Evolutionary conservation across 2,113 vertebrate genomes (phyloP).

Genomic region (Thymallus thymallus): DNA sequence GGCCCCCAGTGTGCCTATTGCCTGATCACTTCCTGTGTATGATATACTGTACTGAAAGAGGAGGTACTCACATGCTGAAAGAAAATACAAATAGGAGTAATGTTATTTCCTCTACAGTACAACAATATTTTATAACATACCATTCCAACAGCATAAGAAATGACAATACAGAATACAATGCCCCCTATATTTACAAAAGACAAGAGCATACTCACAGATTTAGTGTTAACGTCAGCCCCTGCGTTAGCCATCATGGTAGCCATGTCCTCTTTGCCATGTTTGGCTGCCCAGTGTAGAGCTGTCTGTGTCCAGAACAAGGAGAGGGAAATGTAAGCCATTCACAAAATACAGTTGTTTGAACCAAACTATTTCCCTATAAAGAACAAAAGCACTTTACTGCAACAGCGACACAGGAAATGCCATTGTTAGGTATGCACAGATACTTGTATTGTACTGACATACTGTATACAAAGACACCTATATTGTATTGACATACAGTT

Average conservation of each 20-base stretch:
- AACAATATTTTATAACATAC: neutral
- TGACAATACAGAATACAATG: neutral
- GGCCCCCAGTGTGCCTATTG: too few relatives aligned
- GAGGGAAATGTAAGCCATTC: constrained; percentile 3
- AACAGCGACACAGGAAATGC: neutral
- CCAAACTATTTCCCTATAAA: neutral
- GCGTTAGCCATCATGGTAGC: constrained; percentile 66
- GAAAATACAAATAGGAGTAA: constrained; percentile 19
- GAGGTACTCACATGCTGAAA: constrained; percentile 75
- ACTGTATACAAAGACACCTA: neutral
- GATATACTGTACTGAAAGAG: constrained; percentile 4
- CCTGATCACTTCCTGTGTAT: neutral
- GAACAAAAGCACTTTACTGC: neutral
- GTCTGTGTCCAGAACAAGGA: constrained; percentile 59
- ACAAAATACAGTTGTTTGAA: neutral
- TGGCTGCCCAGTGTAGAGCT: constrained; percentile 80
- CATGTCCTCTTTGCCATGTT: constrained; percentile 79
- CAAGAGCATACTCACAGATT: constrained; percentile 69
- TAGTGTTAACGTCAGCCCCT: constrained; percentile 75
- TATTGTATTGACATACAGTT: too few relatives aligned
- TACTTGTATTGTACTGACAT: neutral
- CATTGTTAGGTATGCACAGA: neutral
- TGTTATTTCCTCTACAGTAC: neutral
- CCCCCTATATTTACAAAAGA: too few relatives aligned
- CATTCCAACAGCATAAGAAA: neutral